Evolutionary conservation across 64 coral and sea anemone species (phyloP), one percentile per base, ranked within the genome.

Genomic region (Exaiptasia diaphana): DNA sequence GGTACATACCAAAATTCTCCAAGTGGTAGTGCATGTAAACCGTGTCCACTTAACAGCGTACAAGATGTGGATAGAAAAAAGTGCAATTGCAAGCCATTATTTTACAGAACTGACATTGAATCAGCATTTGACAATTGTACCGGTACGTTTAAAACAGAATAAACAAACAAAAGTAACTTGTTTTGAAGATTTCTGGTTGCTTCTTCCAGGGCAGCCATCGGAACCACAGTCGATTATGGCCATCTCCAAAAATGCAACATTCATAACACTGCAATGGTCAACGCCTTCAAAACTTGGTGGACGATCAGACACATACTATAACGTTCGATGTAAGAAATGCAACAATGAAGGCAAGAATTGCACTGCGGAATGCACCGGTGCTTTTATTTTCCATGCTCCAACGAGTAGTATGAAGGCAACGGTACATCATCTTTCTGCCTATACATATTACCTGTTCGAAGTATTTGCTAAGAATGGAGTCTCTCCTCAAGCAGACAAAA

Each of bases 401-500:
- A 67, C 64, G 31, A 37, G 54, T 27, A 87, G 64, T 43, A 14
- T 68, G 28, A n/a, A n/a, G n/a, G 83, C 59, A 5, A 76, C 42
- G 5, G 27, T 87, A 23, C 76, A 63, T n/a, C 54, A 67, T 48
- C 18, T 87, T 14, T 68, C 75, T 68, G 40, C 83, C 14, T 31
- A 26, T 21, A 87, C 83, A 21, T 23, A 45, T 18, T 87, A 87
- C 45, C 53, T 27, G 34, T 56, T 87, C n/a, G 77, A 20, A 64
- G 57, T 87, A 11, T 77, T 41, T 33, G 83, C 83, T 33, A 76
- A 78, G 8, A 87, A 87, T 69, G 83, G 83, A 8, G 73, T 87
- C 25, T 67, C 56, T 38, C 26, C 8, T 12, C n/a, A 40, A 31
- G 83, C 83, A 33, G 59, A 87, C 20, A 64, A 69, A n/a, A 56